These are phyloP conservation scores for Whitmania pigra DNA, from an alignment of 1,140 invertebrate species.

Conservation along the genomic window DNA sequence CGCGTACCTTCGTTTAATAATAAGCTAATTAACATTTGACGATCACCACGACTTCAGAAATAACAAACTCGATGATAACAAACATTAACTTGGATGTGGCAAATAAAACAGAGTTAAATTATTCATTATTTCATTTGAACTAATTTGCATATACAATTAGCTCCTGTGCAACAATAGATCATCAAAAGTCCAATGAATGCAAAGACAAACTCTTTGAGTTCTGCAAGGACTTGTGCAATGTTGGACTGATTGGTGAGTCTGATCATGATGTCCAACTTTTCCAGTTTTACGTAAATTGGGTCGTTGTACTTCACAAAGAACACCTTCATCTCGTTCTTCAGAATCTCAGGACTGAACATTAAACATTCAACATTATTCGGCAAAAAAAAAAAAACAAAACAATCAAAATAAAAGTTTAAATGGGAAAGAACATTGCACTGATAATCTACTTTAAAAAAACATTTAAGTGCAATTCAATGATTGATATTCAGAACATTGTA, in stretches of 20 bases:
- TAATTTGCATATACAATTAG: no score
- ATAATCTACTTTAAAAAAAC: background rate
- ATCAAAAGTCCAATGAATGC: no score
- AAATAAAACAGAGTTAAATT: no score
- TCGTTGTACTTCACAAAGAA: conserved; percentile 99
- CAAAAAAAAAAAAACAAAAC: background rate
- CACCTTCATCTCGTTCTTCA: conserved; percentile 99
- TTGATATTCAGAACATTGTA: no score
- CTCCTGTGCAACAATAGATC: no score
- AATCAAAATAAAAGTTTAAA: background rate
- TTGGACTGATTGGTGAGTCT: conserved; percentile 91
- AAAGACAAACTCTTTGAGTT: conserved; percentile 69
- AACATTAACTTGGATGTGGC: no score
- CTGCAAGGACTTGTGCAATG: conserved; percentile 93
- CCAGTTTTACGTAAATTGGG: conserved; percentile 98
- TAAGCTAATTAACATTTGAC: no score
- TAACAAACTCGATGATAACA: no score
- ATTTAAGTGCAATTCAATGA: no score
- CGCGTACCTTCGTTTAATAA: conserved; percentile 49
- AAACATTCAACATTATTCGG: background rate
- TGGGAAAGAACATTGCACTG: background rate
- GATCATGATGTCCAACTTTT: conserved; percentile 99
- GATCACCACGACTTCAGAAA: no score
- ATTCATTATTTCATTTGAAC: no score
- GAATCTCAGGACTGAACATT: conserved; percentile 66